These are phyloP conservation scores for Drosophila insularis DNA, from an alignment of 1,140 invertebrate genomes.

Conservation along the genomic window DNA sequence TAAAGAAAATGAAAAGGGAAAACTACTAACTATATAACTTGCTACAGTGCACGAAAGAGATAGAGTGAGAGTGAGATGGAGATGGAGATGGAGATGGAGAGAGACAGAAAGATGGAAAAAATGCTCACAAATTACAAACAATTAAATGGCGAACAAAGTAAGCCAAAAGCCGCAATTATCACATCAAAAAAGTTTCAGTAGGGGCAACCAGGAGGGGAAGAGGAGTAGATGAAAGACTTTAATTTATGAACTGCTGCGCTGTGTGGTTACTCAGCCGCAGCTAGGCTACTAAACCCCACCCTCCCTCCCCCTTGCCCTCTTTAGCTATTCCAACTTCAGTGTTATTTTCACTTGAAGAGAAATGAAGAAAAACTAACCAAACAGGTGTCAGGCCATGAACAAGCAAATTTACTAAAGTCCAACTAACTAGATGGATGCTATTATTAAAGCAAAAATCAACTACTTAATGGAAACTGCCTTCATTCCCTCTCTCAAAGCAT, in stretches of 20 bases:
- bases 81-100: constrained; percentile 22
- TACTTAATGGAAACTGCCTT: not conserved
- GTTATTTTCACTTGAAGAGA: constrained; percentile 54
- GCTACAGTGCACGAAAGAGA: constrained; percentile 24
- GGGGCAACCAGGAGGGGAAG: not conserved
- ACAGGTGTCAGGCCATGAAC: constrained; percentile 66
- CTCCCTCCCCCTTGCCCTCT: not conserved
- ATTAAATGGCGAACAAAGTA: constrained; percentile 81
- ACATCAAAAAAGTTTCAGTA: constrained; percentile 50
- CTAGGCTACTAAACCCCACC: not conserved
- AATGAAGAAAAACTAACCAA: constrained; percentile 30
- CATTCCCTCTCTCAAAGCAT: constrained; percentile 33
- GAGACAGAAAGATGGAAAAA: not conserved
- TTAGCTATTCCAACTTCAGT: too few relatives aligned
- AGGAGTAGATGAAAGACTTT: constrained; percentile 48
- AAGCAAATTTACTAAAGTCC: constrained; percentile 19
- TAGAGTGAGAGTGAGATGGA: constrained; percentile 6
- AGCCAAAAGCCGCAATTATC: constrained; percentile 79
- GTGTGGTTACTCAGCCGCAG: constrained; percentile 11
- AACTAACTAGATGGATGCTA: constrained; percentile 3
- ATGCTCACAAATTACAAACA: constrained; percentile 76
- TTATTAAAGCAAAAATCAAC: constrained; percentile 6
- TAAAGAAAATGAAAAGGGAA: constrained; percentile 73
- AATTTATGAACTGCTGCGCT: constrained; percentile 72
- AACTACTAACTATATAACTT: constrained; percentile 41